Evolutionary conservation across 92 coral and sea anemone genomes (phyloP).

Genomic region (Paramuricea clavata): DNA sequence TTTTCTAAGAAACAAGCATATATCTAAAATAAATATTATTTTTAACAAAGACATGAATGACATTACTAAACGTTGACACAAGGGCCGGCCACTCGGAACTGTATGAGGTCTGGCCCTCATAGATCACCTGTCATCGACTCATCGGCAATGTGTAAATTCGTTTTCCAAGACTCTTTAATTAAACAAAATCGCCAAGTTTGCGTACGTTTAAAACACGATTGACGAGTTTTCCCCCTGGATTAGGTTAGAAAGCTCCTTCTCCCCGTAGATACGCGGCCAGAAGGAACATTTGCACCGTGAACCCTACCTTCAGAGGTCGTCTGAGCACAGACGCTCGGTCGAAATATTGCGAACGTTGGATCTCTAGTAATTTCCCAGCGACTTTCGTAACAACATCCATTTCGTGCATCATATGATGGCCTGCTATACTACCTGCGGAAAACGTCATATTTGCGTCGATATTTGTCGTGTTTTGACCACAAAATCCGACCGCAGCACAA

Average conservation of each 20-base stretch:
- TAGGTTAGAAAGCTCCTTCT: neutral
- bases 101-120: neutral
- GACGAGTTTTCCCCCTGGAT: neutral
- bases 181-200: neutral
- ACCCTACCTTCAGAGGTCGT: constrained; percentile 56
- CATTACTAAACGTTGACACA: neutral
- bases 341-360: constrained; percentile 62
- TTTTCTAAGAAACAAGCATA: neutral
- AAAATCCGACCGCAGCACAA: neutral
- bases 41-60: neutral
- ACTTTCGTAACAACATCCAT: constrained; percentile 54
- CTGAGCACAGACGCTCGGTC: constrained; percentile 44
- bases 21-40: neutral
- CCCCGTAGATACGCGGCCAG: neutral
- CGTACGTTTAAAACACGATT: neutral
- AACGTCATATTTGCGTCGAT: constrained; percentile 18
- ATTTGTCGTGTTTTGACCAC: neutral
- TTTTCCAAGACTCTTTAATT: neutral
- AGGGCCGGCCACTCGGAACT: neutral
- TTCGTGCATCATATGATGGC: constrained; percentile 50
- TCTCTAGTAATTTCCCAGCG: constrained; percentile 49
- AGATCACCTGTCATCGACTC: constrained; percentile 31
- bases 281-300: no score
- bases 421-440: constrained; percentile 12
- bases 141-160: neutral